phyloP scores from a whole-genome alignment of 2,113 vertebrate species.

The Noctilio leporinus region DNA sequence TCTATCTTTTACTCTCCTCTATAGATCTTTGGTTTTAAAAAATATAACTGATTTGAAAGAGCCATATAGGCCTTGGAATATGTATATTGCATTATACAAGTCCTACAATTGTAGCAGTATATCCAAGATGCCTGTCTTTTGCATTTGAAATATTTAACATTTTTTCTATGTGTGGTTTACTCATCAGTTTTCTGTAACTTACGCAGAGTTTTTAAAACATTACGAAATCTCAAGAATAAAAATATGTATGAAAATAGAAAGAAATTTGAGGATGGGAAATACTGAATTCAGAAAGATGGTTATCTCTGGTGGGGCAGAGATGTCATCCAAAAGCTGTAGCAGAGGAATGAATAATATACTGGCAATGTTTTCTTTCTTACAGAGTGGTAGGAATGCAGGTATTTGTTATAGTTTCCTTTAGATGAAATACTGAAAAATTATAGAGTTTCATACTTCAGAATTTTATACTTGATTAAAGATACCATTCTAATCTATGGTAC shows the following conservation, averaged over 20 bases:
- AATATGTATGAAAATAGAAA: neutral
- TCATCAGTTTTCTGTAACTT: neutral
- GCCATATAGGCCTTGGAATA: conserved; percentile 12
- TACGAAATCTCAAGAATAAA: neutral
- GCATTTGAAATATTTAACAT: neutral
- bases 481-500: neutral
- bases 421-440: neutral
- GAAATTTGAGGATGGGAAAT: neutral
- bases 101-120: neutral
- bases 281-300: neutral
- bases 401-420: neutral
- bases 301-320: neutral
- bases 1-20: neutral
- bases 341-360: neutral
- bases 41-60: conserved; percentile 35
- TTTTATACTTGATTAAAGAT: neutral
- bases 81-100: conserved; percentile 25
- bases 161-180: neutral
- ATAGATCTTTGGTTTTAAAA: conserved; percentile 17
- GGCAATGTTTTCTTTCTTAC: neutral
- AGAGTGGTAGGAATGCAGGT: neutral
- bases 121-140: neutral
- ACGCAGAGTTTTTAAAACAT: neutral
- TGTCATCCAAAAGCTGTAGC: neutral
- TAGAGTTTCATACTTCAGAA: neutral